Percentiles rank a stretch among this genome's conserved stretches.
These are phyloP conservation scores for Netelia virgata DNA, from an alignment of 2,888 invertebrate species.

Conservation along the genomic window DNA sequence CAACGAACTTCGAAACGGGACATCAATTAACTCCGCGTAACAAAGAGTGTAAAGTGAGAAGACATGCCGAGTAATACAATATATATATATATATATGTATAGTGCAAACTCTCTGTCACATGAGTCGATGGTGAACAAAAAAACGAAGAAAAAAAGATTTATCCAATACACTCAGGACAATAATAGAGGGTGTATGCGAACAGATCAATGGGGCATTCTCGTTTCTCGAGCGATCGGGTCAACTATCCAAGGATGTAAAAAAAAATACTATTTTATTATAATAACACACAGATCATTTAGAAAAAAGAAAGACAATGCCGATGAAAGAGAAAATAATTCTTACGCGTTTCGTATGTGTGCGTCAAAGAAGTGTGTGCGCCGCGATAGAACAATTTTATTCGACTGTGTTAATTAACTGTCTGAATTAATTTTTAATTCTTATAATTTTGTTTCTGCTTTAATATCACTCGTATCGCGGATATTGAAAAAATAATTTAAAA, in stretches of 20 bases:
- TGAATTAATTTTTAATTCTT: not conserved
- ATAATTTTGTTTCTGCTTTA: not conserved
- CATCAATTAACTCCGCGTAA: conserved; percentile 40
- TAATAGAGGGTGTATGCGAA: not conserved
- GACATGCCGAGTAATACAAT: conserved; percentile 43
- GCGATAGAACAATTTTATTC: not conserved
- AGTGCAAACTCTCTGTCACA: conserved; percentile 32
- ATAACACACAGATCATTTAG: not conserved
- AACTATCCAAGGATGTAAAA: not conserved
- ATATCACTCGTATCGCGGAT: not conserved
- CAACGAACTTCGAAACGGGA: conserved; percentile 60
- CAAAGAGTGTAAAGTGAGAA: conserved; percentile 46
- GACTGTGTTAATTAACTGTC: not conserved
- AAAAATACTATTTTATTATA: not conserved
- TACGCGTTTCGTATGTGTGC: conserved; percentile 41
- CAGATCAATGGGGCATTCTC: not conserved
- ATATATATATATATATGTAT: conserved; percentile 31
- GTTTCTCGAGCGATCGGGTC: not conserved
- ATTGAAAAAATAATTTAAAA: not conserved
- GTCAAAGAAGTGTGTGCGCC: conserved; percentile 19
- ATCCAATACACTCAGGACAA: not conserved
- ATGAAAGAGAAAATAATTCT: conserved; percentile 31
- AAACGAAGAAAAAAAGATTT: conserved; percentile 32
- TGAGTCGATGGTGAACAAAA: not conserved
- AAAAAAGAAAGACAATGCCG: conserved; percentile 26